A percentile compares a stretch with the other conserved stretches of the same genome.
Conservation (phyloP, 2,113 vertebrate genomes). For the Gavia stellata region DNA sequence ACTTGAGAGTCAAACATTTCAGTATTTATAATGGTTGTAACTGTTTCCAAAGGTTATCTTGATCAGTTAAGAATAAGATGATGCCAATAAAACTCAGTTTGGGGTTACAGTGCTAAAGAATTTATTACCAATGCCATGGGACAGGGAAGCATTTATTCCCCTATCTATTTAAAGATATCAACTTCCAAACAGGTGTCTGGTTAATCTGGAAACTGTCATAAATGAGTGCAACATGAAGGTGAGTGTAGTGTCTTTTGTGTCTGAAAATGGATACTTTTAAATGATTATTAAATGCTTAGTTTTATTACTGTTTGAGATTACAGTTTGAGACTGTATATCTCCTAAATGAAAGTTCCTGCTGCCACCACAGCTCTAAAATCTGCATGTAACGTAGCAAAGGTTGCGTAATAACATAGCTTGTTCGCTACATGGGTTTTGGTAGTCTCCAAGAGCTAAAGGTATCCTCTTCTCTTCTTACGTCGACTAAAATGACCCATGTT, state of each 20-base stretch:
- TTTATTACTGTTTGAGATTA: not conserved
- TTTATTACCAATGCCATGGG: not conserved
- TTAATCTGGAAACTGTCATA: not conserved
- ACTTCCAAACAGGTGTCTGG: not conserved
- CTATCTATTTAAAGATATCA: not conserved
- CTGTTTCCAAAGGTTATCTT: not conserved
- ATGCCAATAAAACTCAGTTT: not conserved
- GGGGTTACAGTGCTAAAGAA: not conserved
- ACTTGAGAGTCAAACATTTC: not conserved
- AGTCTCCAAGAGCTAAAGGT: not conserved
- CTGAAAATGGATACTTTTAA: not conserved
- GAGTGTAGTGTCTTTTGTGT: rapidly evolving
- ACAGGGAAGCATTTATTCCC: not conserved
- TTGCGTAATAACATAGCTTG: rapidly evolving
- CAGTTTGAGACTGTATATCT: not conserved
- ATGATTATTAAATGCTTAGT: not conserved
- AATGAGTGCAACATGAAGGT: not conserved
- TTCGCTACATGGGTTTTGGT: rapidly evolving
- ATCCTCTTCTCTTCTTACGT: not conserved
- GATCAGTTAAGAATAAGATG: not conserved
- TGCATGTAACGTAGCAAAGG: not conserved
- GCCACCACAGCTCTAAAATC: not conserved
- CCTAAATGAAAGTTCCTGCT: not conserved
- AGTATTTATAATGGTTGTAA: not conserved
- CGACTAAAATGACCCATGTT: not conserved